Percentiles rank a stretch among this genome's conserved stretches.
phyloP scores from a whole-genome alignment of 2,888 invertebrate genomes.

The Laothoe populi region DNA sequence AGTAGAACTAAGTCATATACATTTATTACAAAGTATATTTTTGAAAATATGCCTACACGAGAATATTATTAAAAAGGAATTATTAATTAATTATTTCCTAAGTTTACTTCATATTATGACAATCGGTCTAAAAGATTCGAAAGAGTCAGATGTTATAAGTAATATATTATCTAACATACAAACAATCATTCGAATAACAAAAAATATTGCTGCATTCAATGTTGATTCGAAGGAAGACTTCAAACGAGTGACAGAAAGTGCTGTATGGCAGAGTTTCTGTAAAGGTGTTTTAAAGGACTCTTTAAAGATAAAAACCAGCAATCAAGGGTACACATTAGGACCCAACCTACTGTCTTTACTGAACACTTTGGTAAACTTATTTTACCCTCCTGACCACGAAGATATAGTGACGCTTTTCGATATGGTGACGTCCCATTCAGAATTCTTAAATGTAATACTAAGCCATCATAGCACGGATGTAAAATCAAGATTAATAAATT shows the following conservation, averaged over 20 bases:
- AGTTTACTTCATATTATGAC: conserved; percentile 83
- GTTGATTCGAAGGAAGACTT: conserved; percentile 59
- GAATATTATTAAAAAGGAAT: conserved; percentile 62
- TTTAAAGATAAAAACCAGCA: conserved; percentile 75
- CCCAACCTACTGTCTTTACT: conserved; percentile 83
- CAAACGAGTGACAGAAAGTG: conserved; percentile 71
- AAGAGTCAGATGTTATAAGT: conserved; percentile 50
- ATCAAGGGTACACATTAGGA: conserved; percentile 61
- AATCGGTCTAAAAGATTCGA: conserved; percentile 75
- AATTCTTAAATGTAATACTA: conserved; percentile 89
- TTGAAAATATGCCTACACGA: conserved; percentile 72
- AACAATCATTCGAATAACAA: conserved; percentile 60
- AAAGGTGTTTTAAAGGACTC: conserved; percentile 88
- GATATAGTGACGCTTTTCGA: conserved; percentile 86
- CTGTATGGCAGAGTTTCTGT: conserved; percentile 85
- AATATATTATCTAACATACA: conserved; percentile 59
- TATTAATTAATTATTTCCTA: conserved; percentile 80
- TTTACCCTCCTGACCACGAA: conserved; percentile 78
- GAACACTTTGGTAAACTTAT: conserved; percentile 81
- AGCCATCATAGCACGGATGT: conserved; percentile 75
- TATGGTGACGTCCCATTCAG: conserved; percentile 91
- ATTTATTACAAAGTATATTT: conserved; percentile 83
- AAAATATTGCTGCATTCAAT: conserved; percentile 53
- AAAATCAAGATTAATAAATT: conserved; percentile 86
- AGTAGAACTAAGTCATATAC: conserved; percentile 84